Evolutionary conservation across 2,888 invertebrate species (phyloP).

Genomic region (Rhorus exstirpatorius): DNA sequence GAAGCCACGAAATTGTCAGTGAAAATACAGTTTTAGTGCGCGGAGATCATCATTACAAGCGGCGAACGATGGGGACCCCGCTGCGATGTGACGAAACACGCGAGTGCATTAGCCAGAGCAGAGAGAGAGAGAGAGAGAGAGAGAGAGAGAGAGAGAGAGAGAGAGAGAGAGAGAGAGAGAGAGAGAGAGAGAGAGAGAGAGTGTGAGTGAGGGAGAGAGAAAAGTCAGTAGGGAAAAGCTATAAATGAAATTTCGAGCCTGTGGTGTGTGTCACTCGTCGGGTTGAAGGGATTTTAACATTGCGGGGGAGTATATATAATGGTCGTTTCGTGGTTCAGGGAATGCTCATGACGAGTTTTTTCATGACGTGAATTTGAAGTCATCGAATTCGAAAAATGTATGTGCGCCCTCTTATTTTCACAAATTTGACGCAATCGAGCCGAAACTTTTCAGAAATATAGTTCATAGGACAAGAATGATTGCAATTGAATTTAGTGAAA

Average conservation of each 20-base stretch:
- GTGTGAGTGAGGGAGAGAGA: constrained; percentile 6
- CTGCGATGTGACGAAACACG: constrained; percentile 36
- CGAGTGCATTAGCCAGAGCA: constrained; percentile 39
- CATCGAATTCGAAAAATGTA: too few species aligned
- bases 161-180: constrained; percentile 29
- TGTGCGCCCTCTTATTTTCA: too few species aligned
- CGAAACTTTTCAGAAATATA: too few species aligned
- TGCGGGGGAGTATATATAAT: constrained; percentile 6
- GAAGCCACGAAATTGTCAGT: constrained; percentile 49
- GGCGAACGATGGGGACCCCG: neutral
- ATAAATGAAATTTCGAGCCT: constrained; percentile 56
- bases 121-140: constrained; percentile 30
- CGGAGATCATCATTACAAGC: constrained; percentile 40
- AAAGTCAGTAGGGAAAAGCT: constrained; percentile 45
- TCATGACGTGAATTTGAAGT: neutral
- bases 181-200: constrained; percentile 22
- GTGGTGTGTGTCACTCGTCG: constrained; percentile 43
- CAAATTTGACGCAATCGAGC: too few species aligned
- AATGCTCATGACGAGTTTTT: neutral
- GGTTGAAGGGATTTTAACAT: constrained; percentile 52
- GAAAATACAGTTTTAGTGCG: constrained; percentile 45
- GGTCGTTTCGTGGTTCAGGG: constrained; percentile 9
- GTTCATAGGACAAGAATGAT: too few species aligned
- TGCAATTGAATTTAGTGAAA: too few species aligned
- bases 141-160: too few species aligned